Evolutionary conservation across 1,140 invertebrate genomes (phyloP).

Genomic region (Caerostris extrusa): DNA sequence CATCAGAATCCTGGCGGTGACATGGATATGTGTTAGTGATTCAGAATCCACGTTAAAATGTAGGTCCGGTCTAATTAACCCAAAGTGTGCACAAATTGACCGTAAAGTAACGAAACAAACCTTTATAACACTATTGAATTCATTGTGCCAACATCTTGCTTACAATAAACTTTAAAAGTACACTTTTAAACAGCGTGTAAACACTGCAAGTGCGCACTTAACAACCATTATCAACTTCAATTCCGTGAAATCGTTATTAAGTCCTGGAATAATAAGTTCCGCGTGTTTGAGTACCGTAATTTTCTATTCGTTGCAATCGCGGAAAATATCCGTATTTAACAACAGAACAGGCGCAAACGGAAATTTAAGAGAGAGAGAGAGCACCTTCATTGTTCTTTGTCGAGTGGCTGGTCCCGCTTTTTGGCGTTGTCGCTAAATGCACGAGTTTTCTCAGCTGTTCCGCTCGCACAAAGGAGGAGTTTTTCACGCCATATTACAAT

Average conservation of each 20-base stretch:
- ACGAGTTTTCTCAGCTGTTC: conserved; percentile 61
- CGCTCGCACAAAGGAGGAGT: conserved; percentile 16
- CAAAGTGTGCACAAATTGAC: too few species aligned
- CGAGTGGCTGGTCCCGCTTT: background rate
- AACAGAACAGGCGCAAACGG: background rate
- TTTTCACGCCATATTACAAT: conserved; percentile 73
- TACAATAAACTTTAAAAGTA: too few species aligned
- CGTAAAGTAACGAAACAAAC: too few species aligned
- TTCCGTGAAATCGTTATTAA: background rate
- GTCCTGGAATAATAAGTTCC: background rate
- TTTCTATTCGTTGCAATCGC: background rate
- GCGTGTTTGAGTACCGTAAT: background rate
- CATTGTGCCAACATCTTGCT: too few species aligned
- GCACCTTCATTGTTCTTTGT: background rate
- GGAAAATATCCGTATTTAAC: background rate
- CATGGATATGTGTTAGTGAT: too few species aligned
- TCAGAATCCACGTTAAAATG: too few species aligned
- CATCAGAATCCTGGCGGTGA: too few species aligned
- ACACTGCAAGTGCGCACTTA: too few species aligned
- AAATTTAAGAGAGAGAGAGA: background rate
- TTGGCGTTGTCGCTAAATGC: background rate
- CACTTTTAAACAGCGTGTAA: too few species aligned
- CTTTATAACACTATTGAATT: too few species aligned
- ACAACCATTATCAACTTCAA: too few species aligned
- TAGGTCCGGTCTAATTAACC: too few species aligned